Evolutionary conservation across 2,113 vertebrate genomes (phyloP).

Genomic region (Saguinus midas): DNA sequence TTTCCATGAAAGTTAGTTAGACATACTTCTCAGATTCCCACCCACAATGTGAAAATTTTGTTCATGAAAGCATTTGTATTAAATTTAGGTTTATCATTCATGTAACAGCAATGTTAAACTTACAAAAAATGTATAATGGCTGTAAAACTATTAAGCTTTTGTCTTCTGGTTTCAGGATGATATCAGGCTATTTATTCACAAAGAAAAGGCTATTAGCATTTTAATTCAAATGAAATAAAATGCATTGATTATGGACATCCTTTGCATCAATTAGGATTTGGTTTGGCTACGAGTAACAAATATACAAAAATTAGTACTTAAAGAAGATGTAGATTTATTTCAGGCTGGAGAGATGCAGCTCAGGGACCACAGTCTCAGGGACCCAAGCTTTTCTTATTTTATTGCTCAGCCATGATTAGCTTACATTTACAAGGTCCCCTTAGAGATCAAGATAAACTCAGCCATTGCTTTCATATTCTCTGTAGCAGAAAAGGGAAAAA

Average conservation of each 20-base stretch:
- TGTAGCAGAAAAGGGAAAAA: background rate
- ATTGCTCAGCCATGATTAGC: background rate
- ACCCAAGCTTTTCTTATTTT: background rate
- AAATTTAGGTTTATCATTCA: conserved; percentile 71
- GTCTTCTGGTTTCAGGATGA: conserved; percentile 35
- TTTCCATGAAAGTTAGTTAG: background rate
- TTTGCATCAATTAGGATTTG: background rate
- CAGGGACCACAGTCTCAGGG: background rate
- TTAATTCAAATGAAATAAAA: conserved; percentile 43
- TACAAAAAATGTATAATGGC: conserved; percentile 49
- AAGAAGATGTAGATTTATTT: conserved; percentile 4
- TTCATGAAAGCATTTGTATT: conserved; percentile 62
- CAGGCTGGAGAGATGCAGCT: background rate
- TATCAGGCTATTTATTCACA: conserved; percentile 1
- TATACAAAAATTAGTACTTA: conserved; percentile 18
- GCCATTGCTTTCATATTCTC: background rate
- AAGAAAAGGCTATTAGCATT: conserved; percentile 28
- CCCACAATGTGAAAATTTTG: background rate
- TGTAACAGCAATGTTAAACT: conserved; percentile 52
- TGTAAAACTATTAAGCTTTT: conserved; percentile 40
- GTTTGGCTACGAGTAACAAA: conserved; percentile 7
- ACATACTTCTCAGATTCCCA: background rate
- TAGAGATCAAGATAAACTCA: background rate
- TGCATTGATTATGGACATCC: conserved; percentile 5
- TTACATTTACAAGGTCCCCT: background rate